Conservation (phyloP, 2,888 invertebrate genomes). For the Catotricha subobsoleta region DNA sequence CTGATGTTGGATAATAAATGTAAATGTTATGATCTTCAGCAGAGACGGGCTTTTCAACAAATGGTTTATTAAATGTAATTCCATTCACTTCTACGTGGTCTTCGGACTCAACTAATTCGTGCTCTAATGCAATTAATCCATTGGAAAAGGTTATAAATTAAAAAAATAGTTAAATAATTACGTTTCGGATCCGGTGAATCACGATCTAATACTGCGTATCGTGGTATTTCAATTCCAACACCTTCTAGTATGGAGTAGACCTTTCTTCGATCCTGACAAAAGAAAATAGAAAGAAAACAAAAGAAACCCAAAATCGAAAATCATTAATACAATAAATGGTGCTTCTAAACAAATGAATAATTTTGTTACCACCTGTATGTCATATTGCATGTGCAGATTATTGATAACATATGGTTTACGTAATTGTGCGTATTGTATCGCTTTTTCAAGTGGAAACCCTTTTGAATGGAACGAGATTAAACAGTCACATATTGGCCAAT, state of each 20-base stretch:
- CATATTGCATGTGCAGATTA: constrained; percentile 96
- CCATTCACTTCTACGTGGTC: constrained; percentile 97
- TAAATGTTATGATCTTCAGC: constrained; percentile 99
- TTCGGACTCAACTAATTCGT: constrained; percentile 83
- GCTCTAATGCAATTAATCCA: constrained; percentile 39
- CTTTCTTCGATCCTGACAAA: constrained; percentile 60
- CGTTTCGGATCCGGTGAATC: constrained; percentile 83
- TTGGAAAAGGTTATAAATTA: constrained; percentile 3
- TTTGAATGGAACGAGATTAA: constrained; percentile 96
- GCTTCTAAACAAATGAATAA: neutral
- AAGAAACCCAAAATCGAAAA: constrained; percentile 8
- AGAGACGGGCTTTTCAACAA: constrained; percentile 98
- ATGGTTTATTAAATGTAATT: constrained; percentile 89
- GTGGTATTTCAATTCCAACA: constrained; percentile 93
- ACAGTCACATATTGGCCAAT: constrained; percentile 97
- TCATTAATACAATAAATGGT: constrained; percentile 2
- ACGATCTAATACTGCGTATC: constrained; percentile 91
- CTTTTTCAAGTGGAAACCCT: constrained; percentile 96
- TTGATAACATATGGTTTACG: constrained; percentile 94
- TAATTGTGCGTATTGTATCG: constrained; percentile 85
- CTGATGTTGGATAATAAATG: constrained; percentile 97
- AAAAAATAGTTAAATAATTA: constrained; percentile 29
- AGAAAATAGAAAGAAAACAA: neutral
- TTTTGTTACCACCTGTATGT: constrained; percentile 55
- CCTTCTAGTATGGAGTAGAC: constrained; percentile 87